Evolutionary conservation across 2,888 invertebrate genomes (phyloP), one percentile per base, ranked within the genome.

Genomic region (Arenicola marina): DNA sequence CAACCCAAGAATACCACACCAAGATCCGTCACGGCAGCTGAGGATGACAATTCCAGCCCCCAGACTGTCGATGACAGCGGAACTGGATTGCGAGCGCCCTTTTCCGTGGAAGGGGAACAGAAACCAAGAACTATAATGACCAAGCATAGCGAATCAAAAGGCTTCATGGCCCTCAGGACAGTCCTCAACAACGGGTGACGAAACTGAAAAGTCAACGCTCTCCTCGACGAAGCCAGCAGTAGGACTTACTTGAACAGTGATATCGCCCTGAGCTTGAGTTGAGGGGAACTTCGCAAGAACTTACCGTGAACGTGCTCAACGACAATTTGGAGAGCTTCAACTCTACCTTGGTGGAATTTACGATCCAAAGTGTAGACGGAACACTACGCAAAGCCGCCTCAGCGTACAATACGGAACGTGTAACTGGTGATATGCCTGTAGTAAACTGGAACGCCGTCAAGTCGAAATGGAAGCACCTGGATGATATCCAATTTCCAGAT

Each of bases 361-460:
- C 21, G 15, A 4, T 63, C 3, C 46, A 63, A 31, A 63, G 63
- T 24, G 15, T 55, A 2, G 48, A 63, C 48, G 57, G 64, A 46
- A 18, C 21, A 26, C 21, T 64, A 7, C 29, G 53, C n/a, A 56
- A n/a, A 2, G 24, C 24, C 7, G 28, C 63, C 4, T 46, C 18
- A n/a, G 63, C 56, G 18, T 24, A 53, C 21, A 63, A 61, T 15
- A 44, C 34, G 18, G 33, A 62, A 11, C 63, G 32, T 18, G 61
- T 63, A 7, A 63, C 55, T 7, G 63, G 61, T 11, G 32, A 62
- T 29, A 18, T 63, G 48, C 2, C 34, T 24, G 54, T 43, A 7
- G 55, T 63, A 7, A 60, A 63, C 32, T 63, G 64, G 62, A 63
- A 26, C 18, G n/a, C 7, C 15, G 33, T 56, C 26, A 34, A n/a